phyloP scores from a whole-genome alignment of 1,140 invertebrate genomes.

The Heliconius congener region DNA sequence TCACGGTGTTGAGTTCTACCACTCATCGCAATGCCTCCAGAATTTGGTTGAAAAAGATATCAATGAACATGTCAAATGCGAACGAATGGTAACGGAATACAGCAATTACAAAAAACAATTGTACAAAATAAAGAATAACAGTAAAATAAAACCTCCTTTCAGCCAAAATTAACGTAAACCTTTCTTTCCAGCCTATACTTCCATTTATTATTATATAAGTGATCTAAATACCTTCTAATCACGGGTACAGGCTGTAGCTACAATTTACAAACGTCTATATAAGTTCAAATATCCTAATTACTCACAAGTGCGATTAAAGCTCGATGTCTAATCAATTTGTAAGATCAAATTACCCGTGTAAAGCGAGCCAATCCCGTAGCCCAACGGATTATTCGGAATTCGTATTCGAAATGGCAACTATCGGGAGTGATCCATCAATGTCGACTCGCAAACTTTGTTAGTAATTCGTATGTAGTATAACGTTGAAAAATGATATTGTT shows the following conservation, averaged over 20 bases:
- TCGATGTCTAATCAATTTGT: slow-evolving; percentile 19
- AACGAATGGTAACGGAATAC: no score
- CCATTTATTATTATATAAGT: background rate
- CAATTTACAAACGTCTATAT: background rate
- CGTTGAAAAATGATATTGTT: background rate
- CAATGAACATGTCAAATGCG: no score
- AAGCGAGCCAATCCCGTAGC: slow-evolving; percentile 21
- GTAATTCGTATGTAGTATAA: background rate
- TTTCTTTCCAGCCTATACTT: no score
- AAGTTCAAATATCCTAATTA: slow-evolving; percentile 7
- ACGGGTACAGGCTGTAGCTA: background rate
- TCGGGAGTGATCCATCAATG: slow-evolving; percentile 23
- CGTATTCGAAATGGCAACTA: slow-evolving; percentile 24
- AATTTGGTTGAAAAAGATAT: no score
- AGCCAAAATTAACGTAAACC: no score
- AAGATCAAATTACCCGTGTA: slow-evolving; percentile 23
- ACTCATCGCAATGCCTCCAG: no score
- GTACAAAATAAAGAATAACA: no score
- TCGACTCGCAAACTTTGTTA: slow-evolving; percentile 20
- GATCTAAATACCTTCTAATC: background rate
- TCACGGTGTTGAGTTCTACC: no score
- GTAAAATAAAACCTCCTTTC: no score
- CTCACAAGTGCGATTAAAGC: background rate
- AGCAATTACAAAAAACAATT: no score
- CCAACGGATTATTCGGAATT: slow-evolving; percentile 20